A percentile compares a stretch with the other conserved stretches of the same genome.
Conservation (phyloP, 2,797 vertebrate species). For the Darevskia nairensis region DNA sequence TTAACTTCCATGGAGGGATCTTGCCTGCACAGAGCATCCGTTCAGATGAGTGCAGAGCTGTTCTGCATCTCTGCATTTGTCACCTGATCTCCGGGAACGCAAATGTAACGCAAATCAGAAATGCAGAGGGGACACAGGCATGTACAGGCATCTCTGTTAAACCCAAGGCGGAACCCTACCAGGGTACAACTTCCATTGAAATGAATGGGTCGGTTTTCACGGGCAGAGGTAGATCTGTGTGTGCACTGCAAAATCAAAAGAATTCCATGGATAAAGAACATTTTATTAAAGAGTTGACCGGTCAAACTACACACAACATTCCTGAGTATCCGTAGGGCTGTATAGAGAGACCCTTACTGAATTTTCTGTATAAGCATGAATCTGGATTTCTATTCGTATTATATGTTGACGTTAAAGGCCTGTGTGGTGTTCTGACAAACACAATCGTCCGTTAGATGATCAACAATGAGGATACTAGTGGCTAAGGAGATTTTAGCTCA, state of each 20-base stretch:
- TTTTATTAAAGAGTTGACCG: background rate
- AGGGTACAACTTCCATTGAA: background rate
- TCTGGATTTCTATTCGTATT: background rate
- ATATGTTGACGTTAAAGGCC: too few species aligned
- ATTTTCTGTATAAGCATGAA: background rate
- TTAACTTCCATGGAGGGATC: background rate
- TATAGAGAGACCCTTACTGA: background rate
- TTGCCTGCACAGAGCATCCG: background rate
- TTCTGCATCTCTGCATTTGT: background rate
- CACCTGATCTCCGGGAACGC: background rate
- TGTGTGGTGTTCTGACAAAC: too few species aligned
- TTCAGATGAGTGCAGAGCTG: background rate
- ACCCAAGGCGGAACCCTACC: background rate
- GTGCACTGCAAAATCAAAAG: background rate
- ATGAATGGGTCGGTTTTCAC: background rate
- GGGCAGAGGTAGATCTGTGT: background rate
- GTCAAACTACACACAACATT: too few species aligned
- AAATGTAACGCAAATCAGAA: background rate
- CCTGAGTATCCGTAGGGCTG: too few species aligned
- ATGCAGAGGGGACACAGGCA: too few species aligned
- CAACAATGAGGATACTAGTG: too few species aligned
- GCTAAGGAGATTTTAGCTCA: too few species aligned
- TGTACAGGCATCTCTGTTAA: background rate
- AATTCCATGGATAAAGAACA: background rate
- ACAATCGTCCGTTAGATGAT: too few species aligned